Conservation (phyloP, 2,888 invertebrate species). For the Mimumesa dahlbomi region DNA sequence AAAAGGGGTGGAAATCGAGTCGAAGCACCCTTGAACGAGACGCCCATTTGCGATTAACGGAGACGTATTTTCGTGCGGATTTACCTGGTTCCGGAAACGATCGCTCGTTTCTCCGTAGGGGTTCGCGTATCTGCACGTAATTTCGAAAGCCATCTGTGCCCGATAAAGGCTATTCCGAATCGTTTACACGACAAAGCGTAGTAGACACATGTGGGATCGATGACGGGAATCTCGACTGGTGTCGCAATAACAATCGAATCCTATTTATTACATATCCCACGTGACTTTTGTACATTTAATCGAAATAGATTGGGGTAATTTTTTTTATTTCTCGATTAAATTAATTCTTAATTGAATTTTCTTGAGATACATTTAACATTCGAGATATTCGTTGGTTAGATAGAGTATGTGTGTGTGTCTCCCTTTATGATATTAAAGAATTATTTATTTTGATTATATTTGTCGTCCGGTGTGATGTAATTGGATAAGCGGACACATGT, state of each 20-base stretch:
- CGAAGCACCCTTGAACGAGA: neutral
- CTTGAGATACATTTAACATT: too few species aligned
- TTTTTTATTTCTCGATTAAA: too few species aligned
- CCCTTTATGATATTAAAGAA: too few species aligned
- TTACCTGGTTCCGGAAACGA: neutral
- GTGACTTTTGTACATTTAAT: neutral
- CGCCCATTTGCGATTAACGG: slow-evolving; percentile 1
- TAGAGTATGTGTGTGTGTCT: too few species aligned
- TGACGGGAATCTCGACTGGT: neutral
- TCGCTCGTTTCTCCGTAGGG: neutral
- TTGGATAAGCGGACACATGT: too few species aligned
- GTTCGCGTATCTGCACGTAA: slow-evolving; percentile 6
- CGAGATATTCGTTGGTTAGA: too few species aligned
- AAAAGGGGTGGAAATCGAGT: neutral
- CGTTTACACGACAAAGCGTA: neutral
- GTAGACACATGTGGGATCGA: slow-evolving; percentile 6
- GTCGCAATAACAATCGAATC: neutral
- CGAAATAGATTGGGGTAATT: too few species aligned
- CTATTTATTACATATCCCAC: neutral
- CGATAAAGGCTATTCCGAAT: slow-evolving; percentile 14
- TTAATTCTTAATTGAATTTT: too few species aligned
- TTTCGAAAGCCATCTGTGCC: slow-evolving; percentile 10
- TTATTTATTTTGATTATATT: too few species aligned
- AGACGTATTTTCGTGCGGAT: neutral
- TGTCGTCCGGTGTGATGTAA: too few species aligned